These are phyloP conservation scores for Ciconia boyciana DNA, from an alignment of 2,113 vertebrate species.

Conservation along the genomic window DNA sequence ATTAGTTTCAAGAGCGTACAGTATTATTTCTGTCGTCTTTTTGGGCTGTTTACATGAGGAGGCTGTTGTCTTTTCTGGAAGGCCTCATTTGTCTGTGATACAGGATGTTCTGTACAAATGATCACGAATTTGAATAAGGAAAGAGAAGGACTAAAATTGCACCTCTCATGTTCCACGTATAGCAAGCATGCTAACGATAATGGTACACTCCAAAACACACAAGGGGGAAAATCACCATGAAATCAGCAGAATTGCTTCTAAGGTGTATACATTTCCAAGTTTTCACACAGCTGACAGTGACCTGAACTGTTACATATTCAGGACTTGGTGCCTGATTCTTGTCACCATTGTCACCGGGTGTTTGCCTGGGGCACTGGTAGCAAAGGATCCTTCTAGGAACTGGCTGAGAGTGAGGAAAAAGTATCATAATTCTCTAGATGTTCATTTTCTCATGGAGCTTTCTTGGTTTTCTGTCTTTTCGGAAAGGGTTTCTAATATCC, in stretches of 20 bases:
- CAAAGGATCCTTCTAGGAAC: neutral
- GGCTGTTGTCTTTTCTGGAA: neutral
- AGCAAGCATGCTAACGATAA: neutral
- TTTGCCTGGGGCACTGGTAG: neutral
- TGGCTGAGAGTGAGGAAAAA: neutral
- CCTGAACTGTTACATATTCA: neutral
- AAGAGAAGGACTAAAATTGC: neutral
- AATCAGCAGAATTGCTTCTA: constrained; percentile 56
- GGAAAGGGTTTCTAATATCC: neutral
- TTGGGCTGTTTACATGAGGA: neutral
- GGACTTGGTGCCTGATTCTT: neutral
- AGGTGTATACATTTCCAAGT: constrained; percentile 23
- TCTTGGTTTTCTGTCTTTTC: neutral
- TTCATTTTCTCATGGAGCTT: neutral
- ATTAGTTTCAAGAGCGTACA: neutral
- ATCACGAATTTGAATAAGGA: neutral
- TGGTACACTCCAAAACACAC: neutral
- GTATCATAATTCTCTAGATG: neutral
- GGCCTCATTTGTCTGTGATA: neutral
- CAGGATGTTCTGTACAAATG: neutral
- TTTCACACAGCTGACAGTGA: constrained; percentile 32
- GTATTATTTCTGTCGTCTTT: neutral
- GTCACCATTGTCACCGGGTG: neutral
- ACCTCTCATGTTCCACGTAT: neutral
- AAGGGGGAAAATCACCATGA: neutral